Evolutionary conservation across 2,113 vertebrate species (phyloP), one percentile per base, ranked within the genome.

Genomic region (Catharus fuscescens): DNA sequence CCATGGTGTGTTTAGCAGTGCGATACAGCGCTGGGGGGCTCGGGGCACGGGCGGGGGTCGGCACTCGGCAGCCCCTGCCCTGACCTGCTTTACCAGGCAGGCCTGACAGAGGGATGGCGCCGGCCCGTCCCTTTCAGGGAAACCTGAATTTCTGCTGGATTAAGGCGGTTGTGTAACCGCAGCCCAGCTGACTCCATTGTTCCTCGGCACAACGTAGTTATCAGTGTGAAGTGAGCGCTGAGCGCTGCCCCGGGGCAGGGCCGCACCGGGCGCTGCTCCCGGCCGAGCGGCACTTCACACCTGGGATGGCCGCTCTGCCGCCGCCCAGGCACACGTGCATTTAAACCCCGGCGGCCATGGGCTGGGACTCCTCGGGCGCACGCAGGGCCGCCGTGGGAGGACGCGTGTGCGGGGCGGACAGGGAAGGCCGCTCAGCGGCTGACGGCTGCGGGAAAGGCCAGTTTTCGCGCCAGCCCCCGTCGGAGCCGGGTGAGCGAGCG

Each of bases 351-450:
- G 38, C 87, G 66, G 93, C 91, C 29, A 90, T 96, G 36, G 60
- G 74, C 91, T 48, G 64, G 67, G 74, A 89, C 96, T 97, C 95
- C 97, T 94, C 91, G 97, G 96, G 94, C 97, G 97, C 97, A 97
- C 97, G 98, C 98, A 97, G 98, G 88, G 76, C 21, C 93, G 92
- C 97, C 95, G 95, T 91, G 97, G 98, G 98, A 98, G 47, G 23
- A 14, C 12, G 11, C 4, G 54, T 2, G 36, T 6, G 5, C 64
- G 4, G 38, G 12, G 15, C 29, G 14, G 5, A 10, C 13, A 13
- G 8, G 20, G 5, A 5, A 18, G 11, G 38, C 23, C 31, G 40
- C 57, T 8, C 1, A 5, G 65, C 10, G 73, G 69, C 31, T 25
- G 44, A 3, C 18, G 11, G 64, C 23, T 2, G 69, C 31, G n/a